Percentiles rank a stretch among this genome's conserved stretches.
Evolutionary conservation across 2,113 vertebrate species (phyloP).

Genomic region (Deroptyus accipitrinus): DNA sequence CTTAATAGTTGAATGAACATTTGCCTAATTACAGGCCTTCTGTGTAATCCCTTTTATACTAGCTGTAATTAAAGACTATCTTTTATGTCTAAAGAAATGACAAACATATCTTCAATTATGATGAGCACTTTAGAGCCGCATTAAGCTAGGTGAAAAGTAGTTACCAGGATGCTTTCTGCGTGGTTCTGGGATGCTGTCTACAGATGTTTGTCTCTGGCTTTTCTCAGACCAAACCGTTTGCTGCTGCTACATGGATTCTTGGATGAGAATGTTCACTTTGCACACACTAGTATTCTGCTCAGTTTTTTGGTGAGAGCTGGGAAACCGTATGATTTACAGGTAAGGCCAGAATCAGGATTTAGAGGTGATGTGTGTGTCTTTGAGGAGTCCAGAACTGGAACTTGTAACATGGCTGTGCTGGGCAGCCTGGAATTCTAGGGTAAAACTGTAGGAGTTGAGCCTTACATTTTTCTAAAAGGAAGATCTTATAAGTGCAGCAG

Average conservation of each 20-base stretch:
- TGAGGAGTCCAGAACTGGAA: neutral
- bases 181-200: neutral
- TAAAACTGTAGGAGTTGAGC: neutral
- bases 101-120: neutral
- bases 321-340: slow-evolving; percentile 84
- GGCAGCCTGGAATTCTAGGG: neutral
- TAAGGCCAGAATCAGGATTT: slow-evolving; percentile 23
- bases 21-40: slow-evolving; percentile 17
- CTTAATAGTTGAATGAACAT: neutral
- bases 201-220: slow-evolving; percentile 18
- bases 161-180: neutral
- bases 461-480: neutral
- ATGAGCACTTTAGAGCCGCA: neutral
- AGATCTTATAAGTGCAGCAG: neutral
- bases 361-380: neutral
- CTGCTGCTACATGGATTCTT: slow-evolving; percentile 82
- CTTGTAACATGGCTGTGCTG: neutral
- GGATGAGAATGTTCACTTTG: slow-evolving; percentile 86
- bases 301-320: slow-evolving; percentile 85
- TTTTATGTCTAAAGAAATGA: slow-evolving; percentile 36
- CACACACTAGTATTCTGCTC: slow-evolving; percentile 84
- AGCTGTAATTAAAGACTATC: neutral
- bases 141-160: neutral
- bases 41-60: neutral
- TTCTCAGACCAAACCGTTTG: slow-evolving; percentile 79